Evolutionary conservation across 1,140 invertebrate species (phyloP), one percentile per base, ranked within the genome.

Genomic region (Penaeus japonicus): DNA sequence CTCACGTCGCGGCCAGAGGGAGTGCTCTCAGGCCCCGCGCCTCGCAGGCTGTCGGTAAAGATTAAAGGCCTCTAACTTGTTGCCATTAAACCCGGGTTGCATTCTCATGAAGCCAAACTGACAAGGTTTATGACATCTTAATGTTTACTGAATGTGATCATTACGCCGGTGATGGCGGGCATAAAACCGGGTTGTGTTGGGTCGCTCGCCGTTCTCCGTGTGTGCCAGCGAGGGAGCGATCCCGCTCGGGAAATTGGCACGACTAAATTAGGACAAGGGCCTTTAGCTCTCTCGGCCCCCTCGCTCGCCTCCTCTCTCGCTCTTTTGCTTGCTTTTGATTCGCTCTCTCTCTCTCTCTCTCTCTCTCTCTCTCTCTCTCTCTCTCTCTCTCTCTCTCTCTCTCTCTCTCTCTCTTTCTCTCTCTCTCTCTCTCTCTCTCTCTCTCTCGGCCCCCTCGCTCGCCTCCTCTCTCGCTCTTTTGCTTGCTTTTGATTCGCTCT

Each of bases 81-180:
- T 30, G 65, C 65, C 65, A 73, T 73, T 73, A 73, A 73, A 73
- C 24, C 65, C 65, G 65, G 32, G 65, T 73, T 73, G 65, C 65
- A 73, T 17, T 73, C 65, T 73, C 65, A 73, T 73, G 65, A 73
- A 73, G 65, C 65, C 65, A 73, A 73, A 73, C 65, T 73, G 65
- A 73, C 65, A 73, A 73, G 65, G 24, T 73, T 73, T 73, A 73
- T 73, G 65, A 73, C 65, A 73, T 73, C 65, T 73, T 73, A 73
- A 73, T 73, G 65, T 73, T 73, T 73, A 32, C 65, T 73, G 65
- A 73, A 32, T 73, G 65, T 24, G 32, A 32, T 73, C 65, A 73
- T 73, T 73, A 73, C 65, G 24, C 24, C 65, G 24, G 24, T 73
- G 65, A 73, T 73, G 65, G 65, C 65, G 24, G 24, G 24, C 65